These are phyloP conservation scores for Scomber scombrus DNA, from an alignment of 2,113 vertebrate genomes.

Conservation along the genomic window DNA sequence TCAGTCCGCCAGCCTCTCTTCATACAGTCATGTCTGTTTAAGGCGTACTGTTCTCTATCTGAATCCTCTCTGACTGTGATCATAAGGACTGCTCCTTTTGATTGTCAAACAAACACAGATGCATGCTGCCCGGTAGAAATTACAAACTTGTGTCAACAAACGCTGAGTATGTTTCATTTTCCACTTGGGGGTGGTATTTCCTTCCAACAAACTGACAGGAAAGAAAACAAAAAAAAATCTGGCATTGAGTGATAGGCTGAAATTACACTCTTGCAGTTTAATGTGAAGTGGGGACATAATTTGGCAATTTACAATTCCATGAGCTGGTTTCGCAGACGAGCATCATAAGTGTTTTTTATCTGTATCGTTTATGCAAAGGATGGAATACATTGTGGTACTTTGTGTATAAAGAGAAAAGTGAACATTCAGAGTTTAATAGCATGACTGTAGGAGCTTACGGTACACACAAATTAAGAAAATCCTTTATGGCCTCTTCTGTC, in stretches of 20 bases:
- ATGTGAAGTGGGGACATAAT: conserved; percentile 47
- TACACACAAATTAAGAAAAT: conserved; percentile 24
- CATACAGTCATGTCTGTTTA: conserved; percentile 21
- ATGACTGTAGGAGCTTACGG: conserved; percentile 4
- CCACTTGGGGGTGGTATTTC: conserved; percentile 40
- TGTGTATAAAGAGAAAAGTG: conserved; percentile 1
- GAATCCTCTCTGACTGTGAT: conserved; percentile 26
- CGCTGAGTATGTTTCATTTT: conserved; percentile 15
- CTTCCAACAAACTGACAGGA: conserved; percentile 28
- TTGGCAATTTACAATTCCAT: conserved; percentile 27
- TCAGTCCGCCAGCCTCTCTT: conserved; percentile 18
- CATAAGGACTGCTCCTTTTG: conserved; percentile 22
- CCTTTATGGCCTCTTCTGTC: not conserved
- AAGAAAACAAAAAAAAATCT: conserved; percentile 43
- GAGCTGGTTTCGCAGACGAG: conserved; percentile 32
- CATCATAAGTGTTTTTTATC: conserved; percentile 29
- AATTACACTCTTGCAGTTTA: conserved; percentile 47
- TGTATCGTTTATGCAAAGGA: conserved; percentile 1
- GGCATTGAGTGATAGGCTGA: conserved; percentile 22
- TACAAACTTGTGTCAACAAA: conserved; percentile 49
- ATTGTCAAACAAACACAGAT: conserved; percentile 58
- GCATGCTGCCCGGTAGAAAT: conserved; percentile 43
- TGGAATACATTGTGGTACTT: not conserved
- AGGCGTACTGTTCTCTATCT: conserved; percentile 9
- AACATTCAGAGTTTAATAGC: conserved; percentile 35